phyloP scores from a whole-genome alignment of 1,140 invertebrate species.

The Caerostris extrusa region DNA sequence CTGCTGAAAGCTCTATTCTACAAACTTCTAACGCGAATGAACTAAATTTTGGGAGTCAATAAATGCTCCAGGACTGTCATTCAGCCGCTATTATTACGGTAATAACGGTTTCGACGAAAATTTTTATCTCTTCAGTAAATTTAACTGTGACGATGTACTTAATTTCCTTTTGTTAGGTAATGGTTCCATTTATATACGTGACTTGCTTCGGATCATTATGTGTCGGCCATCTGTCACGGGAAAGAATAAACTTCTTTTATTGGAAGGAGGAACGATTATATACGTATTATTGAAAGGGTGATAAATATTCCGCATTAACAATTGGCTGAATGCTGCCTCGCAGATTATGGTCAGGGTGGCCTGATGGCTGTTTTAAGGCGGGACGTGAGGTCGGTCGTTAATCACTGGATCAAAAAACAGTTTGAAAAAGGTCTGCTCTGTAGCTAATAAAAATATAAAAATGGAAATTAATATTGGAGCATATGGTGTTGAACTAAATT shows the following conservation, averaged over 20 bases:
- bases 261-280: conserved; percentile 1
- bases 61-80: conserved; percentile 8
- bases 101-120: conserved; percentile 39
- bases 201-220: conserved; percentile 23
- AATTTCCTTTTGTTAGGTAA: conserved; percentile 38
- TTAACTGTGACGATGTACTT: conserved; percentile 35
- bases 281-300: conserved; percentile 39
- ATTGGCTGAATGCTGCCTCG: neutral
- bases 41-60: conserved; percentile 32
- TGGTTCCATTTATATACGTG: conserved; percentile 35
- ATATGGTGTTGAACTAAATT: too few relatives aligned
- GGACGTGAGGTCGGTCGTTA: too few relatives aligned
- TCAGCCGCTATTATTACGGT: conserved; percentile 15
- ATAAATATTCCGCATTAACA: conserved; percentile 15
- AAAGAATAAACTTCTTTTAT: conserved; percentile 40
- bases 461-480: too few relatives aligned
- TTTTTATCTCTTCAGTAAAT: conserved; percentile 37
- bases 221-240: conserved; percentile 10
- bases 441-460: too few relatives aligned
- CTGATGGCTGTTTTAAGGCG: too few relatives aligned
- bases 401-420: too few relatives aligned
- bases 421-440: too few relatives aligned
- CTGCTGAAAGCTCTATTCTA: conserved; percentile 23
- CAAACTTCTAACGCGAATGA: neutral
- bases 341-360: too few relatives aligned